Base-by-base conservation (phyloP, 2,797 vertebrate genomes). In the Chelidonichthys spinosus region DNA sequence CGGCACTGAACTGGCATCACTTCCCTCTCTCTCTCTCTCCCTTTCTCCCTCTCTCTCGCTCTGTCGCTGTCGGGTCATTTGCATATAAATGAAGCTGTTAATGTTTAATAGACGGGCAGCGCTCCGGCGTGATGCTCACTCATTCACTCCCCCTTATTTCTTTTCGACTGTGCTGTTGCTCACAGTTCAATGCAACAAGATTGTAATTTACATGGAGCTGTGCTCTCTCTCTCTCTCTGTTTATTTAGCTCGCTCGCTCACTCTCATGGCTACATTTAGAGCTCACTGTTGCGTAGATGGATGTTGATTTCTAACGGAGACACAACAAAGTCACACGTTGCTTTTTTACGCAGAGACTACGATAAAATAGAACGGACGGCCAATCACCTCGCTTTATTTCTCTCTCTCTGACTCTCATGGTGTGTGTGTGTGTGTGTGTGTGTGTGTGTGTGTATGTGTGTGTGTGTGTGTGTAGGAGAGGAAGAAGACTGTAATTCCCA, bases 181-280 rank as follows among this genome's bases (percentile, higher is more conserved):
- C 93, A 96, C 95, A 95, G 95, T 96, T 96, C 95, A 95, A 90
- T 94, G 89, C 96, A 96, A 96, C 95, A 95, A 95, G 96, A 97
- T 96, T 92, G 95, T 96, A 97, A 96, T 95, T 95, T 95, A 96
- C 95, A 95, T 95, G 95, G 95, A 96, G 96, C 96, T 96, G 91
- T 95, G 96, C 95, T 96, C 96, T 94, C 92, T 91, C 70, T 91
- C 70, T 89, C 52, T 77, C 63, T 81, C 55, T 85, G 62, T 86
- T 72, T 81, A 84, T 87, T 78, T 81, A 65, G 85, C 79, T 82
- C 37, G 63, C 84, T 76, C 43, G 25, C 63, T 82, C 75, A 68
- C 77, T 83, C 82, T 89, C 64, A 95, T 96, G 95, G 95, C 94
- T 96, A 96, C 95, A 95, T 94, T 95, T 96, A 97, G 96, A 96